Percentiles rank a stretch among this genome's conserved stretches.
Evolutionary conservation across 2,888 invertebrate genomes (phyloP).

Genomic region (Thalpophila matura): DNA sequence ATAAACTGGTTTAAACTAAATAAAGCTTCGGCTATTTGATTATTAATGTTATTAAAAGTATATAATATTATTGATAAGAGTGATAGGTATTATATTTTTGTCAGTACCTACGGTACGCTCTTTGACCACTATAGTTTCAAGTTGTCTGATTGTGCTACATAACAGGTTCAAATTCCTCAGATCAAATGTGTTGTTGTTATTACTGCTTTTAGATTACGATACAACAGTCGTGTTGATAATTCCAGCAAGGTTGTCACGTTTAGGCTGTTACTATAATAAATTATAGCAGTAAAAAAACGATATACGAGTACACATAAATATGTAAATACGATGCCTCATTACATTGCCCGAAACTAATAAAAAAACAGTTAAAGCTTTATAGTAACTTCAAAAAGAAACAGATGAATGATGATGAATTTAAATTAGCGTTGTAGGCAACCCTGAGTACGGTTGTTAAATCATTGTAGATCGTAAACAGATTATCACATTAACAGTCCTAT

Average conservation of each 20-base stretch:
- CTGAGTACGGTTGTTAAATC: constrained; percentile 59
- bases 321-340: constrained; percentile 25
- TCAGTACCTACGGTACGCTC: not conserved
- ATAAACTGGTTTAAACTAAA: constrained; percentile 20
- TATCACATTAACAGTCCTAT: constrained; percentile 66
- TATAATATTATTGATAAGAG: constrained; percentile 28
- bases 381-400: constrained; percentile 43
- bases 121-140: constrained; percentile 9
- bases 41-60: constrained; percentile 2
- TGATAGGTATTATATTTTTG: constrained; percentile 8
- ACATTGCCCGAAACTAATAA: constrained; percentile 20
- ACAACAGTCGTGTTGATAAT: constrained; percentile 39
- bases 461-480: constrained; percentile 62
- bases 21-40: not conserved
- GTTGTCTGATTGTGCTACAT: constrained; percentile 15
- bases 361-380: constrained; percentile 35
- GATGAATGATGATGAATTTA: constrained; percentile 32
- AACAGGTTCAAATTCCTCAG: constrained; percentile 40
- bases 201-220: constrained; percentile 36
- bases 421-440: constrained; percentile 34
- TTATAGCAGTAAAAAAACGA: constrained; percentile 25
- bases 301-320: constrained; percentile 20
- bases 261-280: constrained; percentile 1
- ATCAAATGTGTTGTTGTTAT: constrained; percentile 38
- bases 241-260: constrained; percentile 39